These are phyloP conservation scores for Notolepis coatsorum DNA, from an alignment of 2,797 vertebrate genomes.

Conservation along the genomic window DNA sequence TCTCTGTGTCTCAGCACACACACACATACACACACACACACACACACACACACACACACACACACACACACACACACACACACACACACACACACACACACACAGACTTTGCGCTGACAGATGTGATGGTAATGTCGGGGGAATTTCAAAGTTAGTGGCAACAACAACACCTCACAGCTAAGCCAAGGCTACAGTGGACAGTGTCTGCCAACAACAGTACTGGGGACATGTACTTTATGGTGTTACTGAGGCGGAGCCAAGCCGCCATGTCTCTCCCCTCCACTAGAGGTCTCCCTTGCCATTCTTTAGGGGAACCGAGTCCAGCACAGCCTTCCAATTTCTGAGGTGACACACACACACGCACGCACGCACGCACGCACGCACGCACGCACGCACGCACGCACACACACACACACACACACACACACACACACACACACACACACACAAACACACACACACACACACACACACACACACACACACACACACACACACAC, in stretches of 20 bases:
- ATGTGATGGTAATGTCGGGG: not conserved
- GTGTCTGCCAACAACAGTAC: constrained; percentile 14
- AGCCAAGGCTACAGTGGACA: not conserved
- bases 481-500: constrained; percentile 50
- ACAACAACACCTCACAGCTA: constrained; percentile 1
- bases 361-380: not conserved
- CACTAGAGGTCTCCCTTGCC: constrained; percentile 81
- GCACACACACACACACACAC: constrained; percentile 47
- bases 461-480: constrained; percentile 51
- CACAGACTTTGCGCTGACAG: not conserved
- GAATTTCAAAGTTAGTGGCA: not conserved
- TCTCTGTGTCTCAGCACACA: not conserved
- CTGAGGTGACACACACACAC: constrained; percentile 41
- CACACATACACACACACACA: not conserved
- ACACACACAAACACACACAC: too few species aligned
- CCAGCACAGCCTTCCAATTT: constrained; percentile 66
- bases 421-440: constrained; percentile 49
- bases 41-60: not conserved
- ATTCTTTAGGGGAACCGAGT: constrained; percentile 42
- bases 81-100: not conserved
- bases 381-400: too few species aligned
- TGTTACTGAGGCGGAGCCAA: too few species aligned
- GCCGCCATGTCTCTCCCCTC: constrained; percentile 27
- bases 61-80: not conserved
- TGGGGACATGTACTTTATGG: too few species aligned